Base-by-base conservation (phyloP, 2,888 invertebrate species). In the Gisinianus flammeolus region DNA sequence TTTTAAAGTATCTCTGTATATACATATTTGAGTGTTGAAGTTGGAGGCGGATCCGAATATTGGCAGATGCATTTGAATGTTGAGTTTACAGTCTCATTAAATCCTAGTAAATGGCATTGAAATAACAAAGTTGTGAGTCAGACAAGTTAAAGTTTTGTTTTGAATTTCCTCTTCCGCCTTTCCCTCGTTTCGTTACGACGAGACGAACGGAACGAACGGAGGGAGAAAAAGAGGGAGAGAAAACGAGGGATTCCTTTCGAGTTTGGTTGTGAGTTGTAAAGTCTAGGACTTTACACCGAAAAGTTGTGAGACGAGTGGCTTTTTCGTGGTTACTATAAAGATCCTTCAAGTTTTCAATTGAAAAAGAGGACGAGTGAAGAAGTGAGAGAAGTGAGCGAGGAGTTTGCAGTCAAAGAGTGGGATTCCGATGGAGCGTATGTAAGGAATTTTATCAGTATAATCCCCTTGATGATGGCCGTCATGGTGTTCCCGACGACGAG, bases 401-500 rank as follows among this genome's bases (percentile, higher is more conserved):
- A 67, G n/a, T 2, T 67, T 8, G 22, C 31, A 30, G 30, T 66
- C 66, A 66, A 66, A 30, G 58, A 30, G 58, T 56, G 58, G 58
- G 24, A 56, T 10, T 56, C 19, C 24, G 8, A n/a, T n/a, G 19
- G 58, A 6, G 58, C 19, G 10, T 19, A 56, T 22, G 12, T 35
- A 26, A 16, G 58, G 58, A 58, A n/a, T 69, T 52, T 70, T 67
- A 28, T 33, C 44, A 2, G 16, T 44, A 28, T 66, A 77, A 28
- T 68, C 68, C 68, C 24, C 68, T 68, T 68, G 68, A 68, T 68
- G 35, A 33, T 68, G 68, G 10, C 68, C 12, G 30, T 44, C 56
- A 54, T 70, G 70, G 8, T 70, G 70, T 52, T 52, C 1, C 19
- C 76, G 75, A 73, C 77, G 77, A 80, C 75, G 79, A 80, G 79